A percentile compares a stretch with the other conserved stretches of the same genome.
phyloP scores from a whole-genome alignment of 2,888 invertebrate species.

The Athetis lepigone region DNA sequence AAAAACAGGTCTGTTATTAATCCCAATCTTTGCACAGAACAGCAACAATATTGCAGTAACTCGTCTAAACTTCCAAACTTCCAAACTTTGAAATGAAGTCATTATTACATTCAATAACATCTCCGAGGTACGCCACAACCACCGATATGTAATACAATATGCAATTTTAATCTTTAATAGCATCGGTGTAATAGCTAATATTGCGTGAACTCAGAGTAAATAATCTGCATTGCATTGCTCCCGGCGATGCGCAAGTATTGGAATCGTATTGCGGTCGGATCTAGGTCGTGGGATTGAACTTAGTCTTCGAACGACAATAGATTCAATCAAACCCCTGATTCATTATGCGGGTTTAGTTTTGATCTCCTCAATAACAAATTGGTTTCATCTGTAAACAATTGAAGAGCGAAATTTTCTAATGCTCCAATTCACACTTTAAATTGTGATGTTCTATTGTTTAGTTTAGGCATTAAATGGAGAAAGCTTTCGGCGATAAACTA shows the following conservation, averaged over 20 bases:
- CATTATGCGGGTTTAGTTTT: conserved; percentile 75
- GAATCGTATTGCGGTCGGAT: conserved; percentile 77
- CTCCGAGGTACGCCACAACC: conserved; percentile 43
- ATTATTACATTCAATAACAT: conserved; percentile 68
- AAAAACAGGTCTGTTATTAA: neutral
- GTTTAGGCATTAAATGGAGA: conserved; percentile 38
- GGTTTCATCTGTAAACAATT: conserved; percentile 53
- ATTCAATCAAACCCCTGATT: conserved; percentile 78
- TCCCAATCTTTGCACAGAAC: conserved; percentile 4
- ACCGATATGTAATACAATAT: conserved; percentile 36
- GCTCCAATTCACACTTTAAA: conserved; percentile 56
- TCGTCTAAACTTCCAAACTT: conserved; percentile 41
- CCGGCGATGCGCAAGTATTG: conserved; percentile 75
- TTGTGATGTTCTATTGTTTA: conserved; percentile 45
- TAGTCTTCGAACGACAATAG: conserved; percentile 74
- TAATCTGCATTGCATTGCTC: conserved; percentile 79
- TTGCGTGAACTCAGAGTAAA: conserved; percentile 62
- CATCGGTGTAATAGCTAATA: conserved; percentile 65
- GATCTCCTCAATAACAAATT: conserved; percentile 58
- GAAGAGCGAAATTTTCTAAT: conserved; percentile 41
- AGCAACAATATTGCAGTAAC: conserved; percentile 32
- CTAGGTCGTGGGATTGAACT: conserved; percentile 81
- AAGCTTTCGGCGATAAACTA: conserved; percentile 44
- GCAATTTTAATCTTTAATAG: conserved; percentile 66
- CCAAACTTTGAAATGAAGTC: conserved; percentile 49